Conservation (phyloP, 2,113 vertebrate genomes). For the Actenoides lindsayi region DNA sequence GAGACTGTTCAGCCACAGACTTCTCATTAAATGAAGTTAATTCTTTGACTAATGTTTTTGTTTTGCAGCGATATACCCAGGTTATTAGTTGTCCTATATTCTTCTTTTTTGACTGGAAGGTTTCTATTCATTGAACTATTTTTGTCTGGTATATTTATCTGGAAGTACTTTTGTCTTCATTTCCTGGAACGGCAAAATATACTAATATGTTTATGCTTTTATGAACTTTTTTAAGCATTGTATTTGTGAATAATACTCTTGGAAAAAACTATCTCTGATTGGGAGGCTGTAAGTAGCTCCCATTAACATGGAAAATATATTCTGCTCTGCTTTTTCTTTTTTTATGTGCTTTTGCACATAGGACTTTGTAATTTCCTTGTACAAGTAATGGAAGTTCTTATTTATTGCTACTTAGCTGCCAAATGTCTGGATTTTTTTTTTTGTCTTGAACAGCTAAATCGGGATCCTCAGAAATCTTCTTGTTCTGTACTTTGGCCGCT, state of each 20-base stretch:
- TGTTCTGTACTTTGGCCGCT: neutral
- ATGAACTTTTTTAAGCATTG: neutral
- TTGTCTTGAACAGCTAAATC: neutral
- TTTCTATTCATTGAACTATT: neutral
- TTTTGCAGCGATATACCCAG: neutral
- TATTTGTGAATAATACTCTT: neutral
- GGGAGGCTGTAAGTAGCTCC: neutral
- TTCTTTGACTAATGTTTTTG: neutral
- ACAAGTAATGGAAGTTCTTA: neutral
- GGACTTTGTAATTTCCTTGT: neutral
- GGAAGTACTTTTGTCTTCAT: neutral
- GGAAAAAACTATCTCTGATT: neutral
- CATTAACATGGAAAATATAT: neutral
- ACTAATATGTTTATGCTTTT: neutral
- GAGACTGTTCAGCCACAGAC: neutral
- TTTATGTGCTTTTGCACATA: neutral
- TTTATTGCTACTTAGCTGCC: neutral
- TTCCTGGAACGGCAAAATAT: neutral
- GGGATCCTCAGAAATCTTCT: neutral
- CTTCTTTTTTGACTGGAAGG: neutral
- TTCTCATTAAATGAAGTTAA: neutral
- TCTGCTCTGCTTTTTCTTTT: neutral
- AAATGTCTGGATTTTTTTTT: accelerated
- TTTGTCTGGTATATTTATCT: neutral
- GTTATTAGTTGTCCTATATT: neutral